Evolutionary conservation across 2,797 vertebrate species (phyloP).

Genomic region (Melanotaenia pygmaea): DNA sequence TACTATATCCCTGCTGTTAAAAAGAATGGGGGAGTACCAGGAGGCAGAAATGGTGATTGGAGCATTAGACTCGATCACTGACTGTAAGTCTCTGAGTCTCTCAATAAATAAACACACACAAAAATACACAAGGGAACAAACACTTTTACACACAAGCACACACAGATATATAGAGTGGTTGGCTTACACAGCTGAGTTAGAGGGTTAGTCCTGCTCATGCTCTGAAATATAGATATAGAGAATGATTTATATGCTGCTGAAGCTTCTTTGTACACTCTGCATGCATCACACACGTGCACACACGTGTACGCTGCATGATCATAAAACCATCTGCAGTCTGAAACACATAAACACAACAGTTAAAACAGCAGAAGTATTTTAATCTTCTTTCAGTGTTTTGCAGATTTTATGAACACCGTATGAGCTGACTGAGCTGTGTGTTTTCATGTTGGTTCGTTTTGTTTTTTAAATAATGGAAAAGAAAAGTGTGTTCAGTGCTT

Average conservation of each 20-base stretch:
- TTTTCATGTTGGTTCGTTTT: too few species aligned
- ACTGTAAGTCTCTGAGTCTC: not conserved
- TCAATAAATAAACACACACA: not conserved
- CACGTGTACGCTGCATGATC: too few species aligned
- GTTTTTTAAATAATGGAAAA: too few species aligned
- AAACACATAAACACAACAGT: too few species aligned
- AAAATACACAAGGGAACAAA: not conserved
- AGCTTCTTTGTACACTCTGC: too few species aligned
- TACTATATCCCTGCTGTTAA: not conserved
- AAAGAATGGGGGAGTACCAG: conserved; percentile 1
- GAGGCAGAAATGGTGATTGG: conserved; percentile 13
- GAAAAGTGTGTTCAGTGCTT: too few species aligned
- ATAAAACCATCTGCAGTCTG: too few species aligned
- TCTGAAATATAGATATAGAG: not conserved
- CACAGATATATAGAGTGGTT: not conserved
- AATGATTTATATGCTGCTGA: not conserved
- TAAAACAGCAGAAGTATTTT: too few species aligned
- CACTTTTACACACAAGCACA: not conserved
- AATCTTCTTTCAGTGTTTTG: too few species aligned
- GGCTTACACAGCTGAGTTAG: not conserved
- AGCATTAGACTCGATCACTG: not conserved
- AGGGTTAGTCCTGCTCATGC: not conserved
- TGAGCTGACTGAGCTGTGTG: too few species aligned
- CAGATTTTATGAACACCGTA: too few species aligned
- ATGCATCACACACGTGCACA: too few species aligned